These are phyloP conservation scores for Musca vetustissima DNA, from an alignment of 1,140 invertebrate species.

Conservation along the genomic window DNA sequence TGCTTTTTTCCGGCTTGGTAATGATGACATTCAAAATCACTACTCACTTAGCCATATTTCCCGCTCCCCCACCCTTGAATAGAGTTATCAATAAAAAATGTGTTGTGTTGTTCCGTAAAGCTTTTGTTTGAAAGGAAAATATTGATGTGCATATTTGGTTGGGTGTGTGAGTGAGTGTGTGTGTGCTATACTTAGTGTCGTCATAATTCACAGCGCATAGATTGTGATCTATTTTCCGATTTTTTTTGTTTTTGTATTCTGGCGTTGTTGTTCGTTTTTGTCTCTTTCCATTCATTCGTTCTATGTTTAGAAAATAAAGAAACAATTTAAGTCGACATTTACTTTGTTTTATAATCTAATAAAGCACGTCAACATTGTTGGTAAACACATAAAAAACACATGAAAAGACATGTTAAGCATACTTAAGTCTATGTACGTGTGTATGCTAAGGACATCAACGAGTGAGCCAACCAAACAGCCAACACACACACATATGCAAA, in stretches of 20 bases:
- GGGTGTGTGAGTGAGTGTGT: not conserved
- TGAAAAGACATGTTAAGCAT: slow-evolving; percentile 16
- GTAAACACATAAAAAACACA: slow-evolving; percentile 13
- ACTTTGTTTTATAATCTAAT: slow-evolving; percentile 17
- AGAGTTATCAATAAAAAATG: too few relatives aligned
- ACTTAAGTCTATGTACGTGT: slow-evolving; percentile 16
- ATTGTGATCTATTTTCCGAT: not conserved
- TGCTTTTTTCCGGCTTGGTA: not conserved
- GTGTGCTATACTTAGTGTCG: not conserved
- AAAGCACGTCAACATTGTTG: slow-evolving; percentile 19
- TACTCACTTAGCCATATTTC: not conserved
- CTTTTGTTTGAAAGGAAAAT: too few relatives aligned
- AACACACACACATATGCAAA: too few relatives aligned
- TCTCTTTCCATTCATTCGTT: too few relatives aligned
- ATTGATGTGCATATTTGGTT: too few relatives aligned
- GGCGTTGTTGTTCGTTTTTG: not conserved
- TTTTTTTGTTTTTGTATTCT: not conserved
- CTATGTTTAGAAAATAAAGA: slow-evolving; percentile 4
- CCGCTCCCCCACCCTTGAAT: too few relatives aligned
- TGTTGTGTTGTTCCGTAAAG: too few relatives aligned
- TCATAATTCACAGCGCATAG: too few relatives aligned
- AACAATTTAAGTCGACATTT: slow-evolving; percentile 17
- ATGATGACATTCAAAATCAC: slow-evolving; percentile 13
- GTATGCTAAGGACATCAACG: too few relatives aligned
- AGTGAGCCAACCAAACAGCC: too few relatives aligned